Evolutionary conservation across 2,888 invertebrate species (phyloP).

Genomic region (Leptarthrus brevirostris): DNA sequence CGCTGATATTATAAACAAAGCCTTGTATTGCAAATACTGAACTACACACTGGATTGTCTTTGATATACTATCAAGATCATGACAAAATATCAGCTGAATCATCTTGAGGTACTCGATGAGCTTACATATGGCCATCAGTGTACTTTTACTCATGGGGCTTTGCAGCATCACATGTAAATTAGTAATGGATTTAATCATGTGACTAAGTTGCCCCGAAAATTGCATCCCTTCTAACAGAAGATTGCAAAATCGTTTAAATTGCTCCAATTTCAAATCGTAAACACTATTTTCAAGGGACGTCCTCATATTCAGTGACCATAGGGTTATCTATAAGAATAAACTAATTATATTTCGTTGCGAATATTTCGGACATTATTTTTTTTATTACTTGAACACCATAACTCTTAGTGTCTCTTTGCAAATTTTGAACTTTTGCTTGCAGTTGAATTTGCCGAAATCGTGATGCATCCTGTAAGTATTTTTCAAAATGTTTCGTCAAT

Average conservation of each 20-base stretch:
- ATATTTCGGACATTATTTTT: neutral
- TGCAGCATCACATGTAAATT: constrained; percentile 78
- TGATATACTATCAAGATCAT: constrained; percentile 76
- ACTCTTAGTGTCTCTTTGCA: constrained; percentile 73
- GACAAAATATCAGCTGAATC: constrained; percentile 77
- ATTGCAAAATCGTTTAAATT: constrained; percentile 68
- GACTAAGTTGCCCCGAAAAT: constrained; percentile 75
- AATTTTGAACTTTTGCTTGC: constrained; percentile 70
- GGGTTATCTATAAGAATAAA: constrained; percentile 66
- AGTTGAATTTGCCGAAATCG: constrained; percentile 72
- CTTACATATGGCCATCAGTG: constrained; percentile 80
- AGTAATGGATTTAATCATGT: constrained; percentile 71
- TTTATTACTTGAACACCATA: constrained; percentile 57
- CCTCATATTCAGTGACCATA: constrained; percentile 75
- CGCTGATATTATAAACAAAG: constrained; percentile 74
- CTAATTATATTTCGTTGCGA: neutral
- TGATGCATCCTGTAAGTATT: constrained; percentile 62
- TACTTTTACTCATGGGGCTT: constrained; percentile 81
- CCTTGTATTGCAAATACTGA: constrained; percentile 83
- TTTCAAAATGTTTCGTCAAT: constrained; percentile 68
- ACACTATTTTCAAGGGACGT: constrained; percentile 67
- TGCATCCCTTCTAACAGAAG: constrained; percentile 71
- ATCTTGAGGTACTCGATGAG: constrained; percentile 84
- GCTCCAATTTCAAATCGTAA: constrained; percentile 69
- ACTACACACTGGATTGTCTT: constrained; percentile 80